Percentiles rank a stretch among this genome's conserved stretches.
phyloP scores from a whole-genome alignment of 2,797 vertebrate species.

The Hypotaenidia philippensis region DNA sequence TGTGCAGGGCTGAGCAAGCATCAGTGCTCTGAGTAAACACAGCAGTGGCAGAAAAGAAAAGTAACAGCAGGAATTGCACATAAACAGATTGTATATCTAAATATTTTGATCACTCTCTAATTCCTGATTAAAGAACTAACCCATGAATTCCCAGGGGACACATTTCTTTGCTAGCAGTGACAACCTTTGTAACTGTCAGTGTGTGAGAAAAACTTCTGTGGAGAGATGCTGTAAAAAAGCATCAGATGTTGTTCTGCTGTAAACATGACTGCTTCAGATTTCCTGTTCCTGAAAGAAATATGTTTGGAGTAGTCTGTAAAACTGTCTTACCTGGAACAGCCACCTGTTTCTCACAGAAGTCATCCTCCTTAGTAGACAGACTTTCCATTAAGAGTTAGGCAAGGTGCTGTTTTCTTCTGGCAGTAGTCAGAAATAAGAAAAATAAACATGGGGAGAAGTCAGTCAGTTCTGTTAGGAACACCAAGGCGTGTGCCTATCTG shows the following conservation, averaged over 20 bases:
- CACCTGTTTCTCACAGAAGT: not conserved
- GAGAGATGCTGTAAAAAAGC: not conserved
- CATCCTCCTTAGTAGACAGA: slow-evolving; percentile 51
- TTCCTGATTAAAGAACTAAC: not conserved
- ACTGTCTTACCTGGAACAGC: not conserved
- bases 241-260: not conserved
- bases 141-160: not conserved
- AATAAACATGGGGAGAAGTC: slow-evolving; percentile 14
- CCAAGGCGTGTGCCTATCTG: slow-evolving; percentile 14
- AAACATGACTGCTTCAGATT: not conserved
- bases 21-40: not conserved
- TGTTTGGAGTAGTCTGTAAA: not conserved
- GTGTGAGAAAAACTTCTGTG: not conserved
- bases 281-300: slow-evolving; percentile 11
- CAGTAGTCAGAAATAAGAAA: slow-evolving; percentile 25
- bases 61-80: not conserved
- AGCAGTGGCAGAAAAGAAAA: not conserved
- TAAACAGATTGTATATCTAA: not conserved
- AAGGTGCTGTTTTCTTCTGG: slow-evolving; percentile 14
- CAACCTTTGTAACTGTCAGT: not conserved
- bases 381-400: slow-evolving; percentile 26
- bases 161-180: not conserved
- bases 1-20: not conserved
- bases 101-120: not conserved
- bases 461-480: slow-evolving; percentile 41